These are phyloP conservation scores for Nesoenas mayeri DNA, from an alignment of 2,113 vertebrate species.

Conservation along the genomic window DNA sequence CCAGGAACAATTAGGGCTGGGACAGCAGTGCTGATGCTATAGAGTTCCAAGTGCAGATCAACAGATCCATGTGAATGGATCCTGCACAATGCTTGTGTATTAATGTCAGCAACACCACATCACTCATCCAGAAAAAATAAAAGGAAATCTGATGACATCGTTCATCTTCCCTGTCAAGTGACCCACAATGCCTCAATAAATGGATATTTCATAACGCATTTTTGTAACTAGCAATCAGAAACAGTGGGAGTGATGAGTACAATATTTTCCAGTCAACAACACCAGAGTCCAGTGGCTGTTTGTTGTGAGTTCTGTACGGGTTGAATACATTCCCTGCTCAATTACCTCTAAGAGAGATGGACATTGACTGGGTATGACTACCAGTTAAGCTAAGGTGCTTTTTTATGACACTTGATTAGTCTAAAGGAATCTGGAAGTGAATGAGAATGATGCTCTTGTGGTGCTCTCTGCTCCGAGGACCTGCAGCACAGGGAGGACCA, in stretches of 20 bases:
- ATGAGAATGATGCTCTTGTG: background rate
- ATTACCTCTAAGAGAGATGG: background rate
- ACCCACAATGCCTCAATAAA: background rate
- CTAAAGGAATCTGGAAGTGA: background rate
- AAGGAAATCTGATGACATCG: background rate
- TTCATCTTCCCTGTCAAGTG: constrained; percentile 4
- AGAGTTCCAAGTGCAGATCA: background rate
- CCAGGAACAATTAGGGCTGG: background rate
- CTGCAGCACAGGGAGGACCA: background rate
- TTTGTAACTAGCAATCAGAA: background rate
- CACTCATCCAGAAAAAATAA: background rate
- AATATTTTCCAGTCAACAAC: background rate
- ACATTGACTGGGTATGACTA: background rate
- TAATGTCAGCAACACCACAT: background rate
- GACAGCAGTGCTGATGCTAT: background rate
- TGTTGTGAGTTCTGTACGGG: background rate
- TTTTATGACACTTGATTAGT: background rate
- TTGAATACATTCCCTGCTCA: background rate
- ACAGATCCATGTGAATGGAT: background rate
- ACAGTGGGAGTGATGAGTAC: background rate
- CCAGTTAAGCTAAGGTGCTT: background rate
- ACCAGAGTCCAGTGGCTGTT: background rate
- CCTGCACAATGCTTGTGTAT: background rate
- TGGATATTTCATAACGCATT: background rate
- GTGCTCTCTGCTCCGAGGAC: background rate